phyloP scores from a whole-genome alignment of 2,113 vertebrate species.

The Lagenorhynchus albirostris region DNA sequence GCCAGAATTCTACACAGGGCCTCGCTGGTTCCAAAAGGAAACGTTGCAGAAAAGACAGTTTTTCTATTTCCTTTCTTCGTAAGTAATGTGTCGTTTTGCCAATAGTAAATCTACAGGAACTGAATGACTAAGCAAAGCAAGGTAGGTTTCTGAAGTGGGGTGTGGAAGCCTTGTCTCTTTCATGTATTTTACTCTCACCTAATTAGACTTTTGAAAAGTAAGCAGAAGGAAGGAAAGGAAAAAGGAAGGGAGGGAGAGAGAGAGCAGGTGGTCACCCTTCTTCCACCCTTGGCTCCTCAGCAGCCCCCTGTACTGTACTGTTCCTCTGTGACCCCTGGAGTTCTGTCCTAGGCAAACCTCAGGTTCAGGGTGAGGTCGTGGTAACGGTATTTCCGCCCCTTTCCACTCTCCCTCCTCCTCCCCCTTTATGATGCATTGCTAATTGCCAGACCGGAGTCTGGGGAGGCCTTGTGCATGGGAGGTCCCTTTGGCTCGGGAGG shows the following conservation, averaged over 20 bases:
- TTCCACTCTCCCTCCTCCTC: background rate
- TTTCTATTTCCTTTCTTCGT: constrained; percentile 27
- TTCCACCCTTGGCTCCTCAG: background rate
- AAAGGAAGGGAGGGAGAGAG: background rate
- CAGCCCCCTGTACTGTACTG: background rate
- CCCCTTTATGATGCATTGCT: background rate
- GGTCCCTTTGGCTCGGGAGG: background rate
- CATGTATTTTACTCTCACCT: background rate
- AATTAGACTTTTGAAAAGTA: constrained; percentile 9
- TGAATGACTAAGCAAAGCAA: background rate
- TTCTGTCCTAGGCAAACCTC: background rate
- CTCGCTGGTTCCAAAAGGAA: background rate
- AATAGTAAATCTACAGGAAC: background rate
- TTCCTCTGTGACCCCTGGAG: background rate
- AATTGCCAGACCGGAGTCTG: background rate
- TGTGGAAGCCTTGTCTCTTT: background rate
- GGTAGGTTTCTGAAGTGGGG: background rate
- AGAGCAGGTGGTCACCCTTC: background rate
- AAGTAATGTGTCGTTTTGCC: background rate
- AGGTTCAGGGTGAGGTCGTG: background rate
- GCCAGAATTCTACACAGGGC: background rate
- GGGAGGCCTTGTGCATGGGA: background rate
- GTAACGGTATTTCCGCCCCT: fast-evolving
- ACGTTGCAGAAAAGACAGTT: background rate
- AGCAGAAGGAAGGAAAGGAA: background rate